A percentile compares a stretch with the other conserved stretches of the same genome.
phyloP scores from a whole-genome alignment of 37 sponge, comb jelly and placozoan genomes.

The Crambe crambe region DNA sequence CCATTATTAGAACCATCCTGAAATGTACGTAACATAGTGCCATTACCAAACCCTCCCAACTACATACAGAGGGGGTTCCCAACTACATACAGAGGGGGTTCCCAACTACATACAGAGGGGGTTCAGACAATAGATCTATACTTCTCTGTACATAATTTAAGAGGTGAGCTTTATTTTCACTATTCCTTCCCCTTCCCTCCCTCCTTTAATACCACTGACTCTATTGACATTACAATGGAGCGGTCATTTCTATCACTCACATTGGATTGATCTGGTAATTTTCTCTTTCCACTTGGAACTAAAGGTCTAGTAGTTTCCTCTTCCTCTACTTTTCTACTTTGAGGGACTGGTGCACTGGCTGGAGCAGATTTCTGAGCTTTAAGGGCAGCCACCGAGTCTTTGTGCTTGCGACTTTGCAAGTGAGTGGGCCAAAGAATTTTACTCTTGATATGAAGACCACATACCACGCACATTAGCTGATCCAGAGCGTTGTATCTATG shows the following conservation, averaged over 20 bases:
- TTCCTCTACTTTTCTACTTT: neutral
- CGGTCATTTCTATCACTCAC: neutral
- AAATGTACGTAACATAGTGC: neutral
- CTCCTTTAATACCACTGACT: too few relatives aligned
- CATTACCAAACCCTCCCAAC: neutral
- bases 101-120: too few relatives aligned
- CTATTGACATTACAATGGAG: too few relatives aligned
- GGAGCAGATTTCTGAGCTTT: neutral
- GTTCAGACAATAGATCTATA: too few relatives aligned
- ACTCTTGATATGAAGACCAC: slow-evolving; percentile 51
- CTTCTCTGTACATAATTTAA: too few relatives aligned
- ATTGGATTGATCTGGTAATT: neutral
- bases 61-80: too few relatives aligned
- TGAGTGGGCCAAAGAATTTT: slow-evolving; percentile 77
- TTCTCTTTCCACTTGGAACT: neutral
- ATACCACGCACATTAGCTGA: slow-evolving; percentile 78
- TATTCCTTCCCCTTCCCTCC: too few relatives aligned
- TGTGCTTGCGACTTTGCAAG: slow-evolving; percentile 74
- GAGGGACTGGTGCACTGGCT: neutral
- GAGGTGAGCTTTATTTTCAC: too few relatives aligned
- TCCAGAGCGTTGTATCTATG: slow-evolving; percentile 74
- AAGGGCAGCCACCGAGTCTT: slow-evolving; percentile 25
- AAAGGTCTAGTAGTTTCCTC: neutral
- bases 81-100: too few relatives aligned
- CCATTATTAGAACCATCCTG: neutral